These are phyloP conservation scores for Apodemia hepburni DNA, from an alignment of 2,888 invertebrate species.

Conservation along the genomic window DNA sequence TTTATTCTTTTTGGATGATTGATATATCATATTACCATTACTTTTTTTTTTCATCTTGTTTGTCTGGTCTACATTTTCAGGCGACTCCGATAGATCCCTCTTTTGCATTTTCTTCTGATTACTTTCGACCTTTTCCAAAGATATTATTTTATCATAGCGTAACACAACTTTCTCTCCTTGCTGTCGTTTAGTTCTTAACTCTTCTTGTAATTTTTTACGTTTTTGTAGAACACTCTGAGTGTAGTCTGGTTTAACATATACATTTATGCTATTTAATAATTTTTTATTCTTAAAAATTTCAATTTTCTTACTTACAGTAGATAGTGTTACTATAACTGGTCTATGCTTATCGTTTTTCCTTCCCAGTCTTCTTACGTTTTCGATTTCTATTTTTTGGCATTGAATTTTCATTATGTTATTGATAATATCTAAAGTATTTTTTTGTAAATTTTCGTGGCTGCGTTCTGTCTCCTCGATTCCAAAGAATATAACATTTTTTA, in stretches of 20 bases:
- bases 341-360: slow-evolving; percentile 22
- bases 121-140: too few relatives aligned
- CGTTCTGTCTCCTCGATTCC: background rate
- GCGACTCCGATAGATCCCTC: too few relatives aligned
- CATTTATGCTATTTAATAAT: background rate
- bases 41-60: too few relatives aligned
- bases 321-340: slow-evolving; percentile 27
- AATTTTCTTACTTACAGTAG: slow-evolving; percentile 30
- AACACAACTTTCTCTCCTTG: slow-evolving; percentile 1
- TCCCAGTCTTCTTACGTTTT: slow-evolving; percentile 24
- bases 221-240: background rate
- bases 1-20: too few relatives aligned
- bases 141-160: slow-evolving; percentile 7
- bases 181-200: background rate
- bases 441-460: too few relatives aligned
- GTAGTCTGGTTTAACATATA: background rate
- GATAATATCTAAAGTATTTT: slow-evolving; percentile 16
- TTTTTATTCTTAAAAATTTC: slow-evolving; percentile 31
- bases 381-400: slow-evolving; percentile 26
- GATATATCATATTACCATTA: too few relatives aligned
- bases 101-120: too few relatives aligned
- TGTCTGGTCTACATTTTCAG: too few relatives aligned
- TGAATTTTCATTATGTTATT: slow-evolving; percentile 21
- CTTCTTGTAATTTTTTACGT: slow-evolving; percentile 7
- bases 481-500: background rate